A percentile compares a stretch with the other conserved stretches of the same genome.
Conservation (phyloP, 2,113 vertebrate species). For the Tychaedon coryphoeus region DNA sequence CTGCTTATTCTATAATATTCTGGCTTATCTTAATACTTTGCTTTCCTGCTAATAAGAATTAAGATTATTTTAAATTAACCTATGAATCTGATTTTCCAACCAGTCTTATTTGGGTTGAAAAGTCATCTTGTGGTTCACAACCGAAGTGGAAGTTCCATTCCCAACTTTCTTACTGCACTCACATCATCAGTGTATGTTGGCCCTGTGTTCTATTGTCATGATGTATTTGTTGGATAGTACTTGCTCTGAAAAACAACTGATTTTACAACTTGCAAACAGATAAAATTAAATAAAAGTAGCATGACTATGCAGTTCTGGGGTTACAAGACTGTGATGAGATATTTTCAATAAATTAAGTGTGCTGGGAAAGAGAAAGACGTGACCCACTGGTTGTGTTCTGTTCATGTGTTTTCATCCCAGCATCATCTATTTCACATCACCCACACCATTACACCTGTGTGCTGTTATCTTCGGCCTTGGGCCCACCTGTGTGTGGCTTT, state of each 20-base stretch:
- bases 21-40: conserved; percentile 15
- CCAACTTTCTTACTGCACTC: neutral
- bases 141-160: neutral
- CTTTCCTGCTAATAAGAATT: conserved; percentile 4
- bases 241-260: neutral
- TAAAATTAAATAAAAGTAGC: neutral
- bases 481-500: rapidly evolving
- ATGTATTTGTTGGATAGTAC: neutral
- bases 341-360: neutral
- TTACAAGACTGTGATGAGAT: neutral
- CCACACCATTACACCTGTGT: rapidly evolving
- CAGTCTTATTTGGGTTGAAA: neutral
- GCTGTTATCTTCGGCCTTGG: neutral
- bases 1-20: conserved; percentile 17
- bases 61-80: neutral
- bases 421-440: neutral
- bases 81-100: conserved; percentile 1
- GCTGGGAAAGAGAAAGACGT: neutral
- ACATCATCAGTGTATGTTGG: neutral
- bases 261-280: neutral
- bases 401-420: neutral
- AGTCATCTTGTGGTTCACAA: neutral
- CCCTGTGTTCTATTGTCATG: rapidly evolving
- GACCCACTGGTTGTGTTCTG: rapidly evolving
- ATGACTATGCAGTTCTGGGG: neutral